Base-by-base conservation (phyloP, 2,888 invertebrate species). In the Cryptosula pallasiana region DNA sequence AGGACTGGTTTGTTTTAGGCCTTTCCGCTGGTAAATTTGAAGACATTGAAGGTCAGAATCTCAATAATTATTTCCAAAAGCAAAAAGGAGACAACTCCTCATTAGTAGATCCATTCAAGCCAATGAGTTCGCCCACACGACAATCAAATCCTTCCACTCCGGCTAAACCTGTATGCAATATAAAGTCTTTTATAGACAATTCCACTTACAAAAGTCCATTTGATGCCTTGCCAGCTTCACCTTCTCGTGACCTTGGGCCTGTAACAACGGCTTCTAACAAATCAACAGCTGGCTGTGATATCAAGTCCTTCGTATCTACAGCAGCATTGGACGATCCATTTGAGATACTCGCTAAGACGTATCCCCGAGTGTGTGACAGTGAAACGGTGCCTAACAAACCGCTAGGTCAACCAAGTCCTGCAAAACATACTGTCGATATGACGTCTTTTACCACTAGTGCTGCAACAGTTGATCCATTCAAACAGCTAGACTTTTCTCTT, bases 11-110 rank as follows among this genome's bases (percentile, higher is more conserved):
- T 20, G 5, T 63, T 32, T 3, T 70, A 36, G 70, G 70, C 32
- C 70, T 70, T 13, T 36, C 27, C 36, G 70, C 70, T 54, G 70
- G 70, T 9, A 70, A 70, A 32, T 70, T 70, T 70, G 70, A 54
- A 32, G 70, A 70, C 9, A 23, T 54, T 45, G 70, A 70, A 29
- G 45, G 63, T 27, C 20, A 63, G 63, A 25, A 20, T 13, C 63
- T 63, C 32, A 63, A 27, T 2, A 27, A 63, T 5, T 63, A 32
- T 32, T 63, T 63, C n/a, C 32, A 27, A 13, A 63, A 9, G 3
- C 32, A 27, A 13, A 63, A 9, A 9, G 63, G 32, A 13, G 2
- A 9, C 32, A 63, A 63, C 3, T 5, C 9, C 5, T 45, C 45
- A 45, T 45, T 45, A 3, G 9, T 63, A 9, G 63, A 63, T 32